phyloP scores from a whole-genome alignment of 2,113 vertebrate species.

The Tyto alba region DNA sequence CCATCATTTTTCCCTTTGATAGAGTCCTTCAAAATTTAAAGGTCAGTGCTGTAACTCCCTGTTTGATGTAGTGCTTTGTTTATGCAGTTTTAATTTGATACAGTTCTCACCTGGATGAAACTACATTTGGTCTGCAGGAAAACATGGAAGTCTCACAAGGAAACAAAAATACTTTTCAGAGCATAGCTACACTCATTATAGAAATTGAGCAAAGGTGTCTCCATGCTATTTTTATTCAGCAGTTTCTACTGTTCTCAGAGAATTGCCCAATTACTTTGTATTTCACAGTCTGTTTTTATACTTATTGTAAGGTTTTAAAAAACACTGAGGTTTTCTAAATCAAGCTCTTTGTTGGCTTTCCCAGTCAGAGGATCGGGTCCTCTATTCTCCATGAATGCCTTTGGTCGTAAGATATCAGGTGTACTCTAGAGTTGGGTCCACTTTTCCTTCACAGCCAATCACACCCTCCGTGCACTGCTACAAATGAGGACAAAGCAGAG shows the following conservation, averaged over 20 bases:
- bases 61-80: background rate
- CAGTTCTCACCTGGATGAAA: background rate
- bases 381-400: background rate
- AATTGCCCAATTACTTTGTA: background rate
- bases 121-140: background rate
- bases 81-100: background rate
- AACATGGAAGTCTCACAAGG: background rate
- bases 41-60: background rate
- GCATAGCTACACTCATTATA: background rate
- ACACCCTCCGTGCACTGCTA: background rate
- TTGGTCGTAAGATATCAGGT: background rate
- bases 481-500: background rate
- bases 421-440: too few relatives aligned
- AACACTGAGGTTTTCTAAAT: background rate
- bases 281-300: background rate
- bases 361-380: background rate
- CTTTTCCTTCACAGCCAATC: background rate
- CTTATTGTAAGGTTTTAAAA: background rate
- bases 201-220: background rate
- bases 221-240: background rate
- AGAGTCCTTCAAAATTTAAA: background rate
- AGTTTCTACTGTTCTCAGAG: background rate
- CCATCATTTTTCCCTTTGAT: background rate
- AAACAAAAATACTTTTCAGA: background rate
- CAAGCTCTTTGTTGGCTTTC: background rate